These are phyloP conservation scores for Corythornis leucogaster DNA, from an alignment of 2,797 vertebrate genomes.

Conservation along the genomic window DNA sequence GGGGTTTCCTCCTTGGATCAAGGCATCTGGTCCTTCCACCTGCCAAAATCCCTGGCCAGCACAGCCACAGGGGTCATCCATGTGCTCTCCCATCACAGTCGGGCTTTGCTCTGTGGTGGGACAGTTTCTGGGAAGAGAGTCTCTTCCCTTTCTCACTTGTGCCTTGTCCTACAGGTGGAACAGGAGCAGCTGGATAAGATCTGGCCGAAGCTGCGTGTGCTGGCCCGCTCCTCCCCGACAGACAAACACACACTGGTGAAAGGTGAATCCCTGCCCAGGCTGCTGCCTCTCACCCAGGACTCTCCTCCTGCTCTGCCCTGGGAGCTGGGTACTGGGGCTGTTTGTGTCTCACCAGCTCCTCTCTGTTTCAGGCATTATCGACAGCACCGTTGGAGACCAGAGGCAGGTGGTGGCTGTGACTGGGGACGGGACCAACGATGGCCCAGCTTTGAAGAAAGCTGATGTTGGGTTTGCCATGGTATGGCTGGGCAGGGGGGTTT, in stretches of 20 bases:
- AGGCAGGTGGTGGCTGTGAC: conserved; percentile 98
- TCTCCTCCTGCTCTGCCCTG: background rate
- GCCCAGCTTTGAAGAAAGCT: conserved; percentile 96
- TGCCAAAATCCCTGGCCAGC: background rate
- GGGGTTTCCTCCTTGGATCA: background rate
- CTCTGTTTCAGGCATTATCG: conserved; percentile 89
- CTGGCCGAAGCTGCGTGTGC: conserved; percentile 94
- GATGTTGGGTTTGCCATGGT: conserved; percentile 99
- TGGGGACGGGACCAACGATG: conserved; percentile 96
- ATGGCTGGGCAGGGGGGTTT: background rate
- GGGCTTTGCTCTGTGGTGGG: background rate
- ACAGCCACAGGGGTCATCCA: background rate
- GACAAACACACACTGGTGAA: conserved; percentile 98
- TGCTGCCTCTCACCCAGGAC: accelerated
- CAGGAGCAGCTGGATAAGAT: conserved; percentile 97
- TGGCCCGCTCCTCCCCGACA: conserved; percentile 95
- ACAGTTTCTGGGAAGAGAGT: background rate
- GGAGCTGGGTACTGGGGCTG: background rate
- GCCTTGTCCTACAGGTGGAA: conserved; percentile 83
- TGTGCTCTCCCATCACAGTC: accelerated
- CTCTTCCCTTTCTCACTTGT: background rate
- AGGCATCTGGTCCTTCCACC: accelerated
- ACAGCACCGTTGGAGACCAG: conserved; percentile 91
- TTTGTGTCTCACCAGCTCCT: background rate
- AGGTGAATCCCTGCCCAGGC: conserved; percentile 80